Evolutionary conservation across 2,888 invertebrate genomes (phyloP).

Genomic region (Rhagonycha lutea): DNA sequence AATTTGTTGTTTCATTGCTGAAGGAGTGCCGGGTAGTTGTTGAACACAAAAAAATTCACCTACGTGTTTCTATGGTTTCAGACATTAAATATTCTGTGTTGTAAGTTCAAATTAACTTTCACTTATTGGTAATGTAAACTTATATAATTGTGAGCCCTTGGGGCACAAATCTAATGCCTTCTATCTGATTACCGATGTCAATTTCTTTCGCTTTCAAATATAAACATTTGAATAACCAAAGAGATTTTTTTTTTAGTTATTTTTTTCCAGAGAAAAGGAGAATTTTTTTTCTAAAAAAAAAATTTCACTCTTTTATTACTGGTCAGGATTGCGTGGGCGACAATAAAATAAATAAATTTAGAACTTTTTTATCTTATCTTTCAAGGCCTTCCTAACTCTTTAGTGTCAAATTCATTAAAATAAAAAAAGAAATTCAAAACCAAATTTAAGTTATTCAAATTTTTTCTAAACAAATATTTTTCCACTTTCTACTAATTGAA

Average conservation of each 20-base stretch:
- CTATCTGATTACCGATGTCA: background rate
- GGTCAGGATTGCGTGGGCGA: background rate
- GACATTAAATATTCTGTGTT: background rate
- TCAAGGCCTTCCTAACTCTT: background rate
- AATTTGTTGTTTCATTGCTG: background rate
- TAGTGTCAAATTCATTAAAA: background rate
- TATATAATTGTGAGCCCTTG: background rate
- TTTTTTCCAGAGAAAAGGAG: background rate
- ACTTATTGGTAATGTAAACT: background rate
- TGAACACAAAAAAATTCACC: background rate
- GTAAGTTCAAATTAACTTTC: background rate
- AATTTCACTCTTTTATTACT: background rate
- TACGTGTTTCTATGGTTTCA: background rate
- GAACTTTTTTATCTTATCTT: background rate
- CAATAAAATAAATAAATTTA: background rate
- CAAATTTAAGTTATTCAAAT: background rate
- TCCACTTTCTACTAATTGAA: background rate
- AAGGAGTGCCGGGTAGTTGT: background rate
- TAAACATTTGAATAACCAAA: background rate
- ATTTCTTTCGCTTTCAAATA: background rate
- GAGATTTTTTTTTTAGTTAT: background rate
- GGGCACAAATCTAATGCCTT: background rate
- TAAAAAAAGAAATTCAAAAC: background rate
- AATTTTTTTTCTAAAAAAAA: background rate
- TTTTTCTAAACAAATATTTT: background rate